Base-by-base conservation (phyloP, 1,140 invertebrate species). In the Bicyclus anynana region DNA sequence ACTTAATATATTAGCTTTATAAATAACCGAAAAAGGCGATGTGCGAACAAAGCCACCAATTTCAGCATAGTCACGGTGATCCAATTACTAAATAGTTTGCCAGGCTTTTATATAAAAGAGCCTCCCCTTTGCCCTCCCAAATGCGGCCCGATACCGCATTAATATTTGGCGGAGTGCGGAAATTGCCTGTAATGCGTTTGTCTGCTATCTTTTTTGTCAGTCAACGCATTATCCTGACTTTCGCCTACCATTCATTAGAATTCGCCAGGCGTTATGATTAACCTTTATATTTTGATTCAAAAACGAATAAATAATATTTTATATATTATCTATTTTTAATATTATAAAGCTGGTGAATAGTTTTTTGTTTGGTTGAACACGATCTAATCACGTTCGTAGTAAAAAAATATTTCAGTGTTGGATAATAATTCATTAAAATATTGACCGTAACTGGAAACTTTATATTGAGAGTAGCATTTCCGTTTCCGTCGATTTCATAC, bases 71-170 rank as follows among this genome's bases (percentile, higher is more conserved):
- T 63, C 61, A 63, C 44, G 61, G 50, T 44, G 13, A 62, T 62
- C 60, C 60, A 62, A 62, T 62, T 62, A 62, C 60, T 58, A 62
- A 62, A 62, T 62, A 62, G 54, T 62, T 62, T 56, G 48, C 27
- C 48, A 26, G 54, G 48, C 55, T 58, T 57, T 58, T 51, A 58
- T 53, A 53, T 58, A 51, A 58, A 58, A 62, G 58, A 49, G 14
- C 33, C 21, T 23, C 23, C 52, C 46, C 35, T 16, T 10, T 17
- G 6, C 59, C 21, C n/a, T 27, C 33, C 50, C 35, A 51, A 54
- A 54, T 46, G 59, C 42, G 40, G 40, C 26, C 42, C 29, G 21
- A 56, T 53, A 40, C 20, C 50, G 51, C 57, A 50, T 59, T 37
- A 53, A 53, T 53, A 48, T 59, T 59, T 56, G 6, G 57, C 44